A percentile compares a stretch with the other conserved stretches of the same genome.
These are phyloP conservation scores for Trididemnum nubilum DNA, from an alignment of 23 tunicate genomes.

Conservation along the genomic window DNA sequence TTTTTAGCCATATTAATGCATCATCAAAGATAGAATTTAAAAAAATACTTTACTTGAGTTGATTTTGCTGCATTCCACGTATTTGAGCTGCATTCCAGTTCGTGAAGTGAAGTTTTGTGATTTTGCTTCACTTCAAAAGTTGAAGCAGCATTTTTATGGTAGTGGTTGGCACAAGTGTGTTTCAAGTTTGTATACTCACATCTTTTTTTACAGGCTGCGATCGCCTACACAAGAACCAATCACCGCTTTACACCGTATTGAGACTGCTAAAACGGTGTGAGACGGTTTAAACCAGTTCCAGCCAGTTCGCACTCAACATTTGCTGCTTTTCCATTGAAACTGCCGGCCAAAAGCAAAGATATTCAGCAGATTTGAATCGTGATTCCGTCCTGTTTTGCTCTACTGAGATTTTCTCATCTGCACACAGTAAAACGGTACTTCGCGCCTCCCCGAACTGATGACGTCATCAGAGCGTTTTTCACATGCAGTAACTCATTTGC, in stretches of 20 bases:
- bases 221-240: constrained; percentile 65
- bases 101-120: too few relatives aligned
- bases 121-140: too few relatives aligned
- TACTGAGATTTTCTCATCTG: background rate
- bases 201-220: constrained; percentile 65
- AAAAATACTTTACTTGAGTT: too few relatives aligned
- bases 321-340: background rate
- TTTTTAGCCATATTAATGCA: too few relatives aligned
- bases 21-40: too few relatives aligned
- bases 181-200: too few relatives aligned
- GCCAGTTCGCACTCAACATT: background rate
- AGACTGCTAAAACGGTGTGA: constrained; percentile 36
- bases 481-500: constrained; percentile 8
- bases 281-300: constrained; percentile 26
- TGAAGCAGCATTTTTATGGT: too few relatives aligned
- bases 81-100: too few relatives aligned
- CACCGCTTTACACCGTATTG: constrained; percentile 76
- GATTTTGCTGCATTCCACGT: too few relatives aligned
- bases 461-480: background rate
- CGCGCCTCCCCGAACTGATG: background rate
- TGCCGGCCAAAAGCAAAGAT: too few relatives aligned
- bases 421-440: constrained; percentile 22
- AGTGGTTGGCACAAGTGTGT: too few relatives aligned
- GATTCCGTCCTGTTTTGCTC: constrained; percentile 2
- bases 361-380: background rate